Percentiles rank a stretch among this genome's conserved stretches.
Conservation (phyloP, 2,797 vertebrate genomes). For the Pseudochirops corinnae region DNA sequence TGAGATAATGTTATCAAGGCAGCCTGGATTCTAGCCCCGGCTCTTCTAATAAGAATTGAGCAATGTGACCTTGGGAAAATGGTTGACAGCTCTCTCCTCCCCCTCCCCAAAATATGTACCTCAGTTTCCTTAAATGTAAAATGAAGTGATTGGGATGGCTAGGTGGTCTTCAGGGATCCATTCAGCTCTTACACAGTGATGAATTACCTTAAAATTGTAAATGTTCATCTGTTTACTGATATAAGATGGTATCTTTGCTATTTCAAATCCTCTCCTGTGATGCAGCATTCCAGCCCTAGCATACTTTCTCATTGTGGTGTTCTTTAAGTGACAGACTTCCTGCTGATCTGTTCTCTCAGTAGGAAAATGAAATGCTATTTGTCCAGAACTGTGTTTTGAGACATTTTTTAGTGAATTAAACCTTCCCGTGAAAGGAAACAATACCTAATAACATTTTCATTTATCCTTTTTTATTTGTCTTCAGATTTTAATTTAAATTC, state of each 20-base stretch:
- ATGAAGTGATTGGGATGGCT: not conserved
- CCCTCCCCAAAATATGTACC: not conserved
- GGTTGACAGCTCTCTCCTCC: not conserved
- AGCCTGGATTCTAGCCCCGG: not conserved
- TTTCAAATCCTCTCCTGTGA: not conserved
- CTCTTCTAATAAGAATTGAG: not conserved
- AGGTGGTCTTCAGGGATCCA: not conserved
- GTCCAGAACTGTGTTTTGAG: not conserved
- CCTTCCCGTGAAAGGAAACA: not conserved
- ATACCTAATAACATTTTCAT: not conserved
- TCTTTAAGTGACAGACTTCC: not conserved
- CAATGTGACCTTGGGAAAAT: not conserved
- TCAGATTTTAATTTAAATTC: not conserved
- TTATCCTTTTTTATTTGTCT: not conserved
- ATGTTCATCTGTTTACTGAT: not conserved
- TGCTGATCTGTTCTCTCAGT: not conserved
- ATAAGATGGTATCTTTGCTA: not conserved
- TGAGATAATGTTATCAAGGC: constrained; percentile 5
- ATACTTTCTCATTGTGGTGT: not conserved
- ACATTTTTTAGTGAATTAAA: not conserved
- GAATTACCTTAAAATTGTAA: not conserved
- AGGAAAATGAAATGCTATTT: not conserved
- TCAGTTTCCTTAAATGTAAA: not conserved
- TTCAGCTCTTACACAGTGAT: not conserved
- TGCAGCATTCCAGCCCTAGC: not conserved